Evolutionary conservation across 1,140 invertebrate genomes (phyloP), one percentile per base, ranked within the genome.

Genomic region (Pantala flavescens): DNA sequence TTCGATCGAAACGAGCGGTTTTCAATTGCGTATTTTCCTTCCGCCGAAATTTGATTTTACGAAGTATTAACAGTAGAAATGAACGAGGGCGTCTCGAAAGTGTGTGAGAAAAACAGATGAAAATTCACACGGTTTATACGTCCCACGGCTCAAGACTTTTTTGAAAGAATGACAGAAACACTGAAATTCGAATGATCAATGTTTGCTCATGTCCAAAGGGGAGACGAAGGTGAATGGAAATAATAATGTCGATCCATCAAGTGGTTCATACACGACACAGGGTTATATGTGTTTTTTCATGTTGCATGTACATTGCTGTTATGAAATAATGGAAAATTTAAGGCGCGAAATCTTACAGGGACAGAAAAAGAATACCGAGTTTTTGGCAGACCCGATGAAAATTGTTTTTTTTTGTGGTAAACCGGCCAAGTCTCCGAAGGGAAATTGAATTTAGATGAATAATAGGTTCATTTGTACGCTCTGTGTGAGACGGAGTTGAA

Each of bases 381-480:
- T 19, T 63, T 63, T 63, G 49, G 49, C 49, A 19, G 49, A 63
- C 16, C 49, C 49, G 3, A 5, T 21, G 49, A 36, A 36, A 36
- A 36, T 36, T 36, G 28, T 36, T 63, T 63, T 63, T 63, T 63
- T 63, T 63, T 63, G n/a, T 63, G 49, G 49, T 21, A 63, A 3
- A 63, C 49, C 14, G 49, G 49, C 49, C 49, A 21, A 19, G 49
- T 63, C 49, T 16, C 49, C 14, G n/a, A 63, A 63, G n/a, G 16
- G 49, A 63, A 63, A 63, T 63, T 63, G 49, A 63, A 63, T 63
- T 63, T 63, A 63, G 49, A 63, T 63, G 49, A 63, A 63, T 63
- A 63, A 63, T 63, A 63, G 49, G 49, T 63, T 63, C 14, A 63
- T 63, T 63, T 63, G 49, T 63, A 63, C 49, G 49, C 49, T 63